Conservation (phyloP, 2,888 invertebrate genomes). For the Luffia ferchaultella region DNA sequence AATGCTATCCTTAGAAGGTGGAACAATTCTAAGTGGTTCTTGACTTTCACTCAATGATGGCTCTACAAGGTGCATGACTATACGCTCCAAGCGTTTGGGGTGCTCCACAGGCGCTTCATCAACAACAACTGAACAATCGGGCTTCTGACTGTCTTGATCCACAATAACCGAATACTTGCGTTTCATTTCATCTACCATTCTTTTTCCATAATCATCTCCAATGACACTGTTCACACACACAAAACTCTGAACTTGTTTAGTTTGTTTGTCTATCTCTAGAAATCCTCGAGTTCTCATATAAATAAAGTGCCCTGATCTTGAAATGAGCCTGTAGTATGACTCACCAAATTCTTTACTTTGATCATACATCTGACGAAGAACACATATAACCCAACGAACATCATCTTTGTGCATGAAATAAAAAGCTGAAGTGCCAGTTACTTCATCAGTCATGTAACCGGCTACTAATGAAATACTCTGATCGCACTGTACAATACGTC, state of each 20-base stretch:
- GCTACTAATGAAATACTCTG: slow-evolving; percentile 89
- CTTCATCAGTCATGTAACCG: slow-evolving; percentile 90
- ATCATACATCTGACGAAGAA: slow-evolving; percentile 89
- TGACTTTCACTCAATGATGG: slow-evolving; percentile 36
- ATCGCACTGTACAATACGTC: slow-evolving; percentile 89
- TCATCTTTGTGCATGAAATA: slow-evolving; percentile 91
- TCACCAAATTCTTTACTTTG: slow-evolving; percentile 82
- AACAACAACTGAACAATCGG: slow-evolving; percentile 22
- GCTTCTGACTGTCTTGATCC: slow-evolving; percentile 50
- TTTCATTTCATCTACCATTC: slow-evolving; percentile 81
- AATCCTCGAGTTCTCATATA: slow-evolving; percentile 86
- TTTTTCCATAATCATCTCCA: slow-evolving; percentile 77
- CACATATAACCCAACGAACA: slow-evolving; percentile 88
- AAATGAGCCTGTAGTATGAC: slow-evolving; percentile 85
- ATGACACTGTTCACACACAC: slow-evolving; percentile 85
- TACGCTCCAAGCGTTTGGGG: slow-evolving; percentile 73
- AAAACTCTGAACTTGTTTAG: slow-evolving; percentile 84
- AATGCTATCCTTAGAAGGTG: slow-evolving; percentile 54
- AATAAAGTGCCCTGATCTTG: slow-evolving; percentile 85
- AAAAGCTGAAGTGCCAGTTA: slow-evolving; percentile 87
- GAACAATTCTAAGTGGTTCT: slow-evolving; percentile 45
- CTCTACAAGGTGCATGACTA: slow-evolving; percentile 72
- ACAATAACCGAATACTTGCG: slow-evolving; percentile 77
- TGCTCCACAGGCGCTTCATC: slow-evolving; percentile 70
- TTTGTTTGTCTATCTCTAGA: slow-evolving; percentile 79